These are phyloP conservation scores for Phalloptychus januarius DNA, from an alignment of 2,797 vertebrate species.

Conservation along the genomic window DNA sequence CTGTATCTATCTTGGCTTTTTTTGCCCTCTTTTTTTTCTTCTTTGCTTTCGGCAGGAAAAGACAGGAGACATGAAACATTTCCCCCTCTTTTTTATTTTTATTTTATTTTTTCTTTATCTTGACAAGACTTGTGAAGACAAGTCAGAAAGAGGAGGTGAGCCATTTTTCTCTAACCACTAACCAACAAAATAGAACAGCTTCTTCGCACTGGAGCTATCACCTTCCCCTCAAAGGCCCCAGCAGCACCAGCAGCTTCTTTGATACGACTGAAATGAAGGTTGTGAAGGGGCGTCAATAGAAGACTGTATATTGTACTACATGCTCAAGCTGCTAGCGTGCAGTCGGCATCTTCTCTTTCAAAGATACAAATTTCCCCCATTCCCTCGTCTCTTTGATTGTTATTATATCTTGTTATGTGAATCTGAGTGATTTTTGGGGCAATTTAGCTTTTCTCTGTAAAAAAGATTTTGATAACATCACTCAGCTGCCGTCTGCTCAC, in stretches of 20 bases:
- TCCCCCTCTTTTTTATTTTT: conserved; percentile 57
- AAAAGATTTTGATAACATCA: conserved; percentile 64
- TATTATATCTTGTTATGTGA: conserved; percentile 34
- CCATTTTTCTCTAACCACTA: conserved; percentile 64
- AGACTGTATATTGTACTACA: conserved; percentile 34
- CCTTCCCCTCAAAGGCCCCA: conserved; percentile 65
- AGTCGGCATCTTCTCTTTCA: conserved; percentile 31
- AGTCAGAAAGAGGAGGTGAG: conserved; percentile 55
- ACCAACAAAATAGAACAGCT: conserved; percentile 69
- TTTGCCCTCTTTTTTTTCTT: conserved; percentile 58
- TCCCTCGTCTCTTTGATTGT: conserved; percentile 31
- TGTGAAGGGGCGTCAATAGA: conserved; percentile 60
- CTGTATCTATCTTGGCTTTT: conserved; percentile 62
- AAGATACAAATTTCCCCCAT: conserved; percentile 28
- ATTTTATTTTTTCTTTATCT: conserved; percentile 56
- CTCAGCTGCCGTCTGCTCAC: conserved; percentile 52
- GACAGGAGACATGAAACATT: conserved; percentile 76
- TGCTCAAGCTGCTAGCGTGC: conserved; percentile 34
- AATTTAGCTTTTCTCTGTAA: conserved; percentile 41
- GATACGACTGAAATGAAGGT: conserved; percentile 57
- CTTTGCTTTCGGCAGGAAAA: conserved; percentile 72
- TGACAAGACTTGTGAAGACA: conserved; percentile 74
- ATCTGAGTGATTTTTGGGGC: conserved; percentile 16
- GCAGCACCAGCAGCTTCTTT: conserved; percentile 55
- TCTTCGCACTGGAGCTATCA: conserved; percentile 63